These are phyloP conservation scores for Tuberolachnus salignus DNA, from an alignment of 2,888 invertebrate species.

Conservation along the genomic window DNA sequence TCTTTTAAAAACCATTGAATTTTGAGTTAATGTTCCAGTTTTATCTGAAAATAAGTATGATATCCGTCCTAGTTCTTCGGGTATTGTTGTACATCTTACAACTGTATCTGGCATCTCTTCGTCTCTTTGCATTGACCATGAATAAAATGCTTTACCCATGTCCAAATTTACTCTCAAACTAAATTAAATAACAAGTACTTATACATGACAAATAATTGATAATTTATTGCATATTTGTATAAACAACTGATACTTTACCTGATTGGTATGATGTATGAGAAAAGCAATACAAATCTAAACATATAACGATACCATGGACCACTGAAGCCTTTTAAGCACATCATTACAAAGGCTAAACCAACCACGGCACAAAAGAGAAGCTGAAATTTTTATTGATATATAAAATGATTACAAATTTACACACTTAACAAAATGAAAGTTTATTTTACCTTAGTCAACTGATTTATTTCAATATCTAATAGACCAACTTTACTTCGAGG, in stretches of 20 bases:
- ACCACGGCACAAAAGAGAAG: conserved; percentile 89
- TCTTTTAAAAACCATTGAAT: conserved; percentile 97
- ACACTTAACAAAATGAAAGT: background rate
- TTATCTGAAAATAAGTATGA: conserved; percentile 97
- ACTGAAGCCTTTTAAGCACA: conserved; percentile 92
- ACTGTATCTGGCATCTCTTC: conserved; percentile 91
- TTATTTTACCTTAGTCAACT: conserved; percentile 80
- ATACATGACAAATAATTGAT: background rate
- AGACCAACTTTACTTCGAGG: conserved; percentile 96
- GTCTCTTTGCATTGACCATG: conserved; percentile 95
- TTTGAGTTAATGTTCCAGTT: conserved; percentile 97
- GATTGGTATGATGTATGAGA: conserved; percentile 99
- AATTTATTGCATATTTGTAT: background rate
- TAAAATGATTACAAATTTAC: conserved; percentile 21
- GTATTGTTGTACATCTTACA: conserved; percentile 96
- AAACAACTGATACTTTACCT: conserved; percentile 68
- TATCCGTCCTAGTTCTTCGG: conserved; percentile 96
- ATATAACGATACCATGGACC: conserved; percentile 97
- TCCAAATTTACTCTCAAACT: conserved; percentile 97
- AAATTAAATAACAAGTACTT: conserved; percentile 59
- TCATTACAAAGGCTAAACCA: conserved; percentile 89
- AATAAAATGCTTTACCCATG: conserved; percentile 97
- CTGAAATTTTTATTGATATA: conserved; percentile 61
- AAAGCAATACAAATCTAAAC: conserved; percentile 93
- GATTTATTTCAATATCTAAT: conserved; percentile 94